Evolutionary conservation across 2,888 invertebrate species (phyloP).

Genomic region (Polyploca ridens): DNA sequence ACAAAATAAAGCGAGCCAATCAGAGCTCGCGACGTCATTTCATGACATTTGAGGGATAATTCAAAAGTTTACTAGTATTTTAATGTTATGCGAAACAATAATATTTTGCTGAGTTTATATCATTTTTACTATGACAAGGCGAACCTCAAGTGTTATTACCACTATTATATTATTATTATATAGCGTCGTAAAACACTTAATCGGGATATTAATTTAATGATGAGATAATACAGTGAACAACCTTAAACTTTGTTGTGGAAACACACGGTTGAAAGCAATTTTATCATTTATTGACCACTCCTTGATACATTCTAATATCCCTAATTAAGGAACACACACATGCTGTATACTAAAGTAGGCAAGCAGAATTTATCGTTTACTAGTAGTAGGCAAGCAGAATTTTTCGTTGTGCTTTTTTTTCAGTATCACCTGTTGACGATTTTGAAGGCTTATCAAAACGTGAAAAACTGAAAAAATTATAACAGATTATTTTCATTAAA

Average conservation of each 20-base stretch:
- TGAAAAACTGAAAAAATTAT: neutral
- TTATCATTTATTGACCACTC: slow-evolving; percentile 2
- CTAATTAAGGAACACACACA: neutral
- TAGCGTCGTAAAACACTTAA: slow-evolving; percentile 6
- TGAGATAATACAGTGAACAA: slow-evolving; percentile 12
- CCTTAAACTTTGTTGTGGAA: neutral
- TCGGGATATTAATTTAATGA: slow-evolving; percentile 17
- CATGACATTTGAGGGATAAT: neutral
- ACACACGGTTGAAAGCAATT: neutral
- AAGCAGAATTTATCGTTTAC: neutral
- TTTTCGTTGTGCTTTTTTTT: neutral
- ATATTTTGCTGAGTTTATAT: slow-evolving; percentile 25
- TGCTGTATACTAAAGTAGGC: neutral
- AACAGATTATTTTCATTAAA: neutral
- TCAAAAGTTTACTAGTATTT: neutral
- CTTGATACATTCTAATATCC: slow-evolving; percentile 2
- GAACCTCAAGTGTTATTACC: slow-evolving; percentile 35
- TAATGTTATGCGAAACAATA: no score
- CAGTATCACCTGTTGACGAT: slow-evolving; percentile 2
- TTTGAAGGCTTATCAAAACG: neutral
- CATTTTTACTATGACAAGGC: slow-evolving; percentile 43
- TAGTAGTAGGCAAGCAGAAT: neutral
- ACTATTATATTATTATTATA: slow-evolving; percentile 32
- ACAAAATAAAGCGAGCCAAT: neutral
- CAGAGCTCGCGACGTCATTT: neutral